Base-by-base conservation (phyloP, 1,140 invertebrate species). In the Pseudomyrmex concolor region DNA sequence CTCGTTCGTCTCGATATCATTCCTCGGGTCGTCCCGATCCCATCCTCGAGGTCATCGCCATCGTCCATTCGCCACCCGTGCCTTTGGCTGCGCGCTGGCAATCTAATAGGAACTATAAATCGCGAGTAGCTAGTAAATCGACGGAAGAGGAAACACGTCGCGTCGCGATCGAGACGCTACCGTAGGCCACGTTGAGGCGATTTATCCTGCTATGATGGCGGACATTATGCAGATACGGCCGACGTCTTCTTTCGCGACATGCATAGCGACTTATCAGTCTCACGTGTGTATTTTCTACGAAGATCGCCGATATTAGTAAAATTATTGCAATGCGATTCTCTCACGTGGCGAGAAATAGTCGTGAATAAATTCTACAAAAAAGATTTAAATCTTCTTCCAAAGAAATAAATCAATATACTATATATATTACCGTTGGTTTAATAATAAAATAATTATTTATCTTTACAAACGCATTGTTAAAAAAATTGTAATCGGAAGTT, bases 81-180 rank as follows among this genome's bases (percentile, higher is more conserved):
- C 25, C 68, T 87, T 84, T 66, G 59, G 64, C 64, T 64, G 34
- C 34, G 34, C 34, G 34, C 70, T 57, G 80, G 68, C 84, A 72
- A 86, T 89, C 82, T 85, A 89, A 87, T 81, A 84, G 86, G 80
- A 84, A 77, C 88, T 81, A 89, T 89, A 89, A 87, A 89, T 89
- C 83, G 87, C 64, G 63, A 48, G 48, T 43, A 76, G 84, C 84
- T 72, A 89, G 54, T 72, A 88, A 88, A 89, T 88, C 86, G 87
- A 74, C 80, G 87, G 86, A 88, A 89, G 76, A 85, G 86, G 86
- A 88, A 88, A 88, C 87, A 88, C 87, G 86, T 85, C 51, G 77
- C 67, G 77, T 80, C 76, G 76, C 50, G 83, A 88, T 88, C 86
- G 86, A 85, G 86, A 64, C 77, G 70, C 50, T 70, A 85, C 74